Percentiles rank a stretch among this genome's conserved stretches.
These are phyloP conservation scores for Lophura swinhoii DNA, from an alignment of 2,797 vertebrate species.

Conservation along the genomic window DNA sequence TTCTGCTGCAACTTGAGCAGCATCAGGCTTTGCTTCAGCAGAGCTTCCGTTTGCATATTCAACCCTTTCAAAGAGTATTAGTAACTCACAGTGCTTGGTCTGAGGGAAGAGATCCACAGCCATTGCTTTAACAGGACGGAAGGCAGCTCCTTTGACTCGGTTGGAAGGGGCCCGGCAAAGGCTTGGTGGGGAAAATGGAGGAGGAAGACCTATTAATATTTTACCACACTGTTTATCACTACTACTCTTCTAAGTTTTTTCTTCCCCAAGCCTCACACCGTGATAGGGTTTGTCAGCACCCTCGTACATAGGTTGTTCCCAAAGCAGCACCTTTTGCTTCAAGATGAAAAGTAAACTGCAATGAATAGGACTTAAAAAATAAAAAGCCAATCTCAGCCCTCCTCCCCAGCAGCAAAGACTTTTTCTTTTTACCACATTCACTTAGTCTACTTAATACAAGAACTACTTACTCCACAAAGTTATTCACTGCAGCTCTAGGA, in stretches of 20 bases:
- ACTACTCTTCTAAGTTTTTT: neutral
- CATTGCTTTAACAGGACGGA: constrained; percentile 88
- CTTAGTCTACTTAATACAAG: neutral
- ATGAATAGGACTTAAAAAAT: neutral
- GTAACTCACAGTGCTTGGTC: constrained; percentile 92
- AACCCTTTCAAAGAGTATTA: constrained; percentile 91
- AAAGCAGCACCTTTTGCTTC: neutral
- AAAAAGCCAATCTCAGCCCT: fast-evolving
- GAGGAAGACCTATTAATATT: neutral
- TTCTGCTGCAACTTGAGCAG: fast-evolving
- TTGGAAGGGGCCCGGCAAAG: constrained; percentile 95
- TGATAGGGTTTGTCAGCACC: neutral
- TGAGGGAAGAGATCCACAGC: constrained; percentile 97
- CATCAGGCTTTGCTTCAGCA: neutral
- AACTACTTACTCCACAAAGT: constrained; percentile 94
- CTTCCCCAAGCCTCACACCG: neutral
- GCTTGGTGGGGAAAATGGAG: constrained; percentile 65
- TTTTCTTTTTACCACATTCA: neutral
- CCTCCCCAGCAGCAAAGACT: fast-evolving
- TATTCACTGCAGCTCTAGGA: constrained; percentile 94
- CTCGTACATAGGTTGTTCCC: neutral
- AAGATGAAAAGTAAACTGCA: neutral
- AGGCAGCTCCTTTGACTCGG: constrained; percentile 89
- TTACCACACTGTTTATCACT: neutral
- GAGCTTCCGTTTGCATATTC: constrained; percentile 74